Conservation (phyloP, 2,113 vertebrate species). For the Oenanthe melanoleuca region DNA sequence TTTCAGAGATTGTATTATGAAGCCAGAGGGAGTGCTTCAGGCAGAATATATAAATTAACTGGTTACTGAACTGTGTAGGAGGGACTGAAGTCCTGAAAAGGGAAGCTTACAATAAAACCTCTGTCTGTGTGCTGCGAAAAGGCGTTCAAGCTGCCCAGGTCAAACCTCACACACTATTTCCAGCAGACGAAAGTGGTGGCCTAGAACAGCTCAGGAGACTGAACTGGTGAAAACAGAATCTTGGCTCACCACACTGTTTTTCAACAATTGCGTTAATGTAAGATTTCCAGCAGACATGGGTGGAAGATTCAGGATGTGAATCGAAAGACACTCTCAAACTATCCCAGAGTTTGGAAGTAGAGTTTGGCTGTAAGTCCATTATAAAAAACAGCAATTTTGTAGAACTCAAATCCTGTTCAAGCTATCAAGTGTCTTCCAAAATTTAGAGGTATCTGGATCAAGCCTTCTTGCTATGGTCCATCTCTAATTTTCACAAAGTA, state of each 20-base stretch:
- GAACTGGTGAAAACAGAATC: constrained; percentile 8
- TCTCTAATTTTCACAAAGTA: constrained; percentile 23
- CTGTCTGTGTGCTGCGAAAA: background rate
- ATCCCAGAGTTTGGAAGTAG: background rate
- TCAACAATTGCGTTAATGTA: background rate
- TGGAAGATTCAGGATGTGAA: background rate
- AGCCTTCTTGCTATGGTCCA: background rate
- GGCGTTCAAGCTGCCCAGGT: background rate
- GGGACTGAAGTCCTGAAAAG: constrained; percentile 37
- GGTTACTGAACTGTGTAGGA: constrained; percentile 35
- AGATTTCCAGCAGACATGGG: constrained; percentile 37
- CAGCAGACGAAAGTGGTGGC: constrained; percentile 37
- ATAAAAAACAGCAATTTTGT: background rate
- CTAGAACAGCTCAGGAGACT: constrained; percentile 21
- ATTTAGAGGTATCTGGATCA: background rate
- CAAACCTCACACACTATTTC: background rate
- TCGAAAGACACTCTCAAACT: background rate
- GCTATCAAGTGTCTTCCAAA: constrained; percentile 1
- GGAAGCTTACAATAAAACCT: constrained; percentile 39
- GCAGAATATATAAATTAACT: constrained; percentile 51
- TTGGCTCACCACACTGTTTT: background rate
- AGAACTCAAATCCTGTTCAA: constrained; percentile 13
- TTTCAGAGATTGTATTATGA: constrained; percentile 38
- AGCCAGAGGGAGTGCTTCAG: constrained; percentile 41
- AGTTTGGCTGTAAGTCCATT: background rate